Conservation (phyloP, 2,113 vertebrate species). For the Lynx canadensis region DNA sequence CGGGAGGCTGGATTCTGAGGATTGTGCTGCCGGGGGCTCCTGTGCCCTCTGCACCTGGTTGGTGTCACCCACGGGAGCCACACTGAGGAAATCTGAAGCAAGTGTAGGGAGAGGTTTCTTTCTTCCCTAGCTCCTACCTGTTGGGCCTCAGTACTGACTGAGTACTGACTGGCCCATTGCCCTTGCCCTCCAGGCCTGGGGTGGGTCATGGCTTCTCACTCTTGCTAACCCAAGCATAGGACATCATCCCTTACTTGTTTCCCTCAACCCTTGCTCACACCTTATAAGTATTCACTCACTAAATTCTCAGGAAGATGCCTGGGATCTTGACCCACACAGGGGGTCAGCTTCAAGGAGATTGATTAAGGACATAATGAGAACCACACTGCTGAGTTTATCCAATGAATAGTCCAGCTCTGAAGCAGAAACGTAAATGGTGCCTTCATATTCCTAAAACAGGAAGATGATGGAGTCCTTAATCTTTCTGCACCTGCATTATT, state of each 20-base stretch:
- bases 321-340: not conserved
- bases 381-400: not conserved
- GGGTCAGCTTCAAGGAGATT: constrained; percentile 11
- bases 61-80: not conserved
- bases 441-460: not conserved
- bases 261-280: not conserved
- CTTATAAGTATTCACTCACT: not conserved
- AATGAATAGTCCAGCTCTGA: not conserved
- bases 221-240: not conserved
- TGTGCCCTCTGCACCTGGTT: not conserved
- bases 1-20: not conserved
- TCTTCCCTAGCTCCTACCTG: not conserved
- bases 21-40: too few species aligned
- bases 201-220: not conserved
- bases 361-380: not conserved
- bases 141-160: not conserved
- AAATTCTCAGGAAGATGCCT: not conserved
- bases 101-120: not conserved
- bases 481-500: not conserved
- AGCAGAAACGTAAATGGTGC: not conserved
- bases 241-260: not conserved
- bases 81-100: not conserved
- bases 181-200: not conserved
- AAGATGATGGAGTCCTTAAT: not conserved
- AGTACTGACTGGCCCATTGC: too few species aligned